Evolutionary conservation across 2,113 vertebrate genomes (phyloP).

Genomic region (Hemichromis elongatus): DNA sequence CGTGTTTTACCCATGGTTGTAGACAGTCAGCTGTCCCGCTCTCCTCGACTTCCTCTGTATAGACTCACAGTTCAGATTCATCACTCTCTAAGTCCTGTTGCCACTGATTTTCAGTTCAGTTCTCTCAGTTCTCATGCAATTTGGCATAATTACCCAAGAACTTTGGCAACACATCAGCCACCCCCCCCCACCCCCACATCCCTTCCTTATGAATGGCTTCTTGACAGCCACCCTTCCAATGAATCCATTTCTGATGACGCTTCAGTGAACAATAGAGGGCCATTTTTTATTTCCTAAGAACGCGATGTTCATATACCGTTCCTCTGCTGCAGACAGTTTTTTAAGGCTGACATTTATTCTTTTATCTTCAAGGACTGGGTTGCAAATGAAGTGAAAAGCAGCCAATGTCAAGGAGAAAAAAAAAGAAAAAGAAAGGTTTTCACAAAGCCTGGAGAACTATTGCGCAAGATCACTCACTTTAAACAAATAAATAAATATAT

Average conservation of each 20-base stretch:
- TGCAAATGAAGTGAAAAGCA: background rate
- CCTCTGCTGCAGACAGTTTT: background rate
- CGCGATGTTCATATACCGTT: background rate
- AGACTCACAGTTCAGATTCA: background rate
- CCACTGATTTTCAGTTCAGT: background rate
- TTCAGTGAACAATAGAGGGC: accelerated
- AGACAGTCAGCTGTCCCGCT: accelerated
- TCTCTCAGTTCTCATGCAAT: background rate
- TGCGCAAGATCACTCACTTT: background rate
- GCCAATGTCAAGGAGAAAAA: background rate
- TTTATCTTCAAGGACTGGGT: background rate
- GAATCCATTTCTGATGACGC: background rate
- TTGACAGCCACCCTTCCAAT: background rate
- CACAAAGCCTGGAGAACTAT: background rate
- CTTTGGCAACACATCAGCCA: background rate
- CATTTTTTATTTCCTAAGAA: background rate
- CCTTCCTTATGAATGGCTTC: background rate
- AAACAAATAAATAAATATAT: background rate
- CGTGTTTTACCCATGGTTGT: background rate
- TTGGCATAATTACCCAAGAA: background rate
- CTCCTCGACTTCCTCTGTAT: background rate
- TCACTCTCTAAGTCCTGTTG: background rate
- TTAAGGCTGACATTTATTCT: background rate
- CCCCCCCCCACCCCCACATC: too few relatives aligned
- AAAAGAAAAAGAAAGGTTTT: background rate